These are phyloP conservation scores for Sylvia atricapilla DNA, from an alignment of 2,113 vertebrate genomes.

Conservation along the genomic window DNA sequence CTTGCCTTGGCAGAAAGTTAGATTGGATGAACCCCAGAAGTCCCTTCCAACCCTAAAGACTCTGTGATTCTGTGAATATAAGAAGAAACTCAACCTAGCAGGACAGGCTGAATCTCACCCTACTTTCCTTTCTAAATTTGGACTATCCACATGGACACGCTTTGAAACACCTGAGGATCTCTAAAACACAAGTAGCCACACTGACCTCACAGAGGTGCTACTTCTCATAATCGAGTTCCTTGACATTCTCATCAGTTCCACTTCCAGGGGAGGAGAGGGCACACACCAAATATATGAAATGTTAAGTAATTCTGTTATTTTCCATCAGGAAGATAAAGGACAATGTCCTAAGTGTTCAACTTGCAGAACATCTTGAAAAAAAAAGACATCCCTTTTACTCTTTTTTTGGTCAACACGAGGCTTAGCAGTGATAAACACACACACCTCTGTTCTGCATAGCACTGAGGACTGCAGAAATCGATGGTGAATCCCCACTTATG, in stretches of 20 bases:
- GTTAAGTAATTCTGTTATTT: background rate
- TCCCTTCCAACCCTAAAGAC: background rate
- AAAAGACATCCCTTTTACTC: background rate
- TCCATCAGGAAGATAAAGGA: background rate
- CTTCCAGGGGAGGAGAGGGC: background rate
- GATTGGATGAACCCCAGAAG: background rate
- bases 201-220: background rate
- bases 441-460: background rate
- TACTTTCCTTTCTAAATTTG: background rate
- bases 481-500: background rate
- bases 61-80: background rate
- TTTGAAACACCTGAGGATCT: background rate
- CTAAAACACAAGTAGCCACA: background rate
- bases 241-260: background rate
- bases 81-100: background rate
- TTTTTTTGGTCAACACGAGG: background rate
- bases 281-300: background rate
- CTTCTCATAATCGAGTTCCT: accelerated
- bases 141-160: background rate
- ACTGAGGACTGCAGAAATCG: background rate
- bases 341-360: background rate
- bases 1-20: background rate
- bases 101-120: background rate
- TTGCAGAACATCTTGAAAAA: background rate
- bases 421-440: background rate